phyloP scores from a whole-genome alignment of 1,140 invertebrate species.

The Tetragnatha versicolor region DNA sequence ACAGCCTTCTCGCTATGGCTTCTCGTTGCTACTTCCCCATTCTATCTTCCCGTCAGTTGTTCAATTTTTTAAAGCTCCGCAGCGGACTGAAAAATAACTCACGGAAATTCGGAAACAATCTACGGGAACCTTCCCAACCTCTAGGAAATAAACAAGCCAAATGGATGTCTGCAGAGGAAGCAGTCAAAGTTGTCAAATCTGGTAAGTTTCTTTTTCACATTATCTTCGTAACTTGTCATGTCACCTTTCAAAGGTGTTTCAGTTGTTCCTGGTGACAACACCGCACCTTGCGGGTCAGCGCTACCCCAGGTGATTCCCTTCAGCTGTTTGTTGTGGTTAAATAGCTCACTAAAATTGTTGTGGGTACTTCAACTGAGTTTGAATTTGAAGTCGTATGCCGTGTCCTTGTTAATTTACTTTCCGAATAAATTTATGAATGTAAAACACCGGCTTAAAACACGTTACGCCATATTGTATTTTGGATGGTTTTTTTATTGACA shows the following conservation, averaged over 20 bases:
- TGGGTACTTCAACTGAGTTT: too few relatives aligned
- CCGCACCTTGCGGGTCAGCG: too few relatives aligned
- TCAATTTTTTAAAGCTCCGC: constrained; percentile 27
- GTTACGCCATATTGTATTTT: constrained; percentile 14
- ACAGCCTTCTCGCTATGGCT: too few relatives aligned
- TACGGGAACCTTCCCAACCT: constrained; percentile 65
- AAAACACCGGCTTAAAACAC: too few relatives aligned
- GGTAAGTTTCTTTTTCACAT: constrained; percentile 59
- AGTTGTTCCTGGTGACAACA: too few relatives aligned
- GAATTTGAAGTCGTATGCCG: too few relatives aligned
- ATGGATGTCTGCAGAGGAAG: constrained; percentile 65
- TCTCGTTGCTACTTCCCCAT: constrained; percentile 23
- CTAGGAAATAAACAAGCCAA: constrained; percentile 61
- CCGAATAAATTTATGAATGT: too few relatives aligned
- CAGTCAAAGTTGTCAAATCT: constrained; percentile 64
- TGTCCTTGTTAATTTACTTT: too few relatives aligned
- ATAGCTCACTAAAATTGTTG: too few relatives aligned
- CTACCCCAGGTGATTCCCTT: too few relatives aligned
- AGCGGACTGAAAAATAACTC: neutral
- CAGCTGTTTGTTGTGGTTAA: too few relatives aligned
- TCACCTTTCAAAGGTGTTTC: neutral
- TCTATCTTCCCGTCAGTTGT: constrained; percentile 21
- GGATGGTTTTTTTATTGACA: too few relatives aligned
- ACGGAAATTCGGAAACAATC: constrained; percentile 56
- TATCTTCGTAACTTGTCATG: neutral